Conservation (phyloP, 2,888 invertebrate species). For the Chalcis sispes region DNA sequence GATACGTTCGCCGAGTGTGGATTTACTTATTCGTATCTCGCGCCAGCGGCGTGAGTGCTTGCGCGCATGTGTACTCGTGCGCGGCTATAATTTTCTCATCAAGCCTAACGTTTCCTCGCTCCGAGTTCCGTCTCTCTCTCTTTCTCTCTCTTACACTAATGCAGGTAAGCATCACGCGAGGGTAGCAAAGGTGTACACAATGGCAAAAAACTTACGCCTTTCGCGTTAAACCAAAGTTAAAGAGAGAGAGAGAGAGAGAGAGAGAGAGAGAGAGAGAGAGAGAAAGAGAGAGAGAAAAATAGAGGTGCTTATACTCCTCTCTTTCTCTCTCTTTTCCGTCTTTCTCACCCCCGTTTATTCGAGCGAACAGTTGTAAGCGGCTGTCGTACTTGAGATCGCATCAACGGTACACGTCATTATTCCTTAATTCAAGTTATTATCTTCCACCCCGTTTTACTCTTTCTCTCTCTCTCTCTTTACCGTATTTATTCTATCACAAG, state of each 20-base stretch:
- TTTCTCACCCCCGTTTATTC: background rate
- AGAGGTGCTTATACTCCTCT: too few relatives aligned
- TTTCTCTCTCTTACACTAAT: too few relatives aligned
- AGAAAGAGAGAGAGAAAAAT: slow-evolving; percentile 33
- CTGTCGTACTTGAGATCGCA: slow-evolving; percentile 42
- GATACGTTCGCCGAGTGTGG: slow-evolving; percentile 31
- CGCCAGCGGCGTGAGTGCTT: too few relatives aligned
- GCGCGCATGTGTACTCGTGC: too few relatives aligned
- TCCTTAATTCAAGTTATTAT: slow-evolving; percentile 56
- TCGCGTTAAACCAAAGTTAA: too few relatives aligned
- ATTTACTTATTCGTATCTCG: slow-evolving; percentile 40
- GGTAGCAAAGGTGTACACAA: too few relatives aligned
- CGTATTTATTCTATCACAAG: too few relatives aligned
- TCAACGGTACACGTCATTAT: slow-evolving; percentile 47
- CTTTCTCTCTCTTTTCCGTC: too few relatives aligned
- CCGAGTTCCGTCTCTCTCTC: too few relatives aligned
- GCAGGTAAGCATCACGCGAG: slow-evolving; percentile 19
- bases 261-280: background rate
- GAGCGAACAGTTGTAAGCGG: slow-evolving; percentile 28
- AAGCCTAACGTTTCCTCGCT: slow-evolving; percentile 1
- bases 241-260: too few relatives aligned
- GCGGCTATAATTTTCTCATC: slow-evolving; percentile 47
- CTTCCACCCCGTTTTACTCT: background rate
- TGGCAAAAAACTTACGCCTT: too few relatives aligned
- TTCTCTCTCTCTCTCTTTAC: too few relatives aligned